These are phyloP conservation scores for Drosophila pseudoobscura DNA, from an alignment of 1,140 invertebrate species.

Conservation along the genomic window DNA sequence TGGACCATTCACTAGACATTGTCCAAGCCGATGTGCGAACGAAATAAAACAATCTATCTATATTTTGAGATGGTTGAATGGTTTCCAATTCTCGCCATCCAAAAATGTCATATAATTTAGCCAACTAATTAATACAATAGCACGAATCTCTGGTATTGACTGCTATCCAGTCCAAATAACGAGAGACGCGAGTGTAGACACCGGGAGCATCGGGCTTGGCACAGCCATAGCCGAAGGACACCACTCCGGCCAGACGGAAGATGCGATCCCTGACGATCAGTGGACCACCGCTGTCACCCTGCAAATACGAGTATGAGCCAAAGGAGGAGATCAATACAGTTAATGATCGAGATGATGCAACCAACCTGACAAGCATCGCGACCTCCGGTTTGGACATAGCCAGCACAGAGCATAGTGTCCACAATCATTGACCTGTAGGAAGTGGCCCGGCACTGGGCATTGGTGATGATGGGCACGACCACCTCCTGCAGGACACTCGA, in stretches of 20 bases:
- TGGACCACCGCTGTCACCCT: conserved; percentile 88
- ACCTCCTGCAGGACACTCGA: conserved; percentile 93
- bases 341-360: not conserved
- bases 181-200: conserved; percentile 84
- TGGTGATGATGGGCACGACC: conserved; percentile 94
- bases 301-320: conserved; percentile 15
- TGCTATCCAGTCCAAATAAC: conserved; percentile 79
- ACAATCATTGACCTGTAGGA: conserved; percentile 96
- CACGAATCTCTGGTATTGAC: conserved; percentile 77
- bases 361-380: conserved; percentile 94
- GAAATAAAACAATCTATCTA: no score
- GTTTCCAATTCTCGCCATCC: not conserved
- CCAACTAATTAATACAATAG: conserved; percentile 63
- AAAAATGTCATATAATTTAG: conserved; percentile 1
- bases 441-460: conserved; percentile 91
- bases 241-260: conserved; percentile 92
- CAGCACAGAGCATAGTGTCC: conserved; percentile 94
- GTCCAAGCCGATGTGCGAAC: no score
- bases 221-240: conserved; percentile 90
- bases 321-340: not conserved
- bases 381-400: conserved; percentile 93
- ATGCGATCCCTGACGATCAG: conserved; percentile 93
- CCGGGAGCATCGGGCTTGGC: conserved; percentile 93
- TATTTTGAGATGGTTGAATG: no score
- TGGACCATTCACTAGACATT: no score